Percentiles rank a stretch among this genome's conserved stretches.
These are phyloP conservation scores for Morbakka virulenta DNA, from an alignment of 30 jellyfish, hydroid and myxozoan genomes.

Conservation along the genomic window DNA sequence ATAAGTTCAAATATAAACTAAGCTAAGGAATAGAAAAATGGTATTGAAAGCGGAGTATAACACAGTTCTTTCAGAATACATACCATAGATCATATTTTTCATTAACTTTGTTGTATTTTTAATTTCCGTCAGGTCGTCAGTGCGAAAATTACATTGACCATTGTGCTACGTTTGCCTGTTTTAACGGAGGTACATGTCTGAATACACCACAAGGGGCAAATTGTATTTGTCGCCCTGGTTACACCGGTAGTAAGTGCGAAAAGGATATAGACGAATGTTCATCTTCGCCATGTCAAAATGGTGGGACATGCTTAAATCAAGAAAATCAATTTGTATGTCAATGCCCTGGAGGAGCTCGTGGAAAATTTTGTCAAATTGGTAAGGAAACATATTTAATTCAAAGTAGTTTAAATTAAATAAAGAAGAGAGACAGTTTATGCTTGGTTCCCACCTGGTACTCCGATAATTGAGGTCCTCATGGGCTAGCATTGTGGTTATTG, in stretches of 20 bases:
- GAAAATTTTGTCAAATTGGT: constrained; percentile 60
- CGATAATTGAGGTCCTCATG: no score
- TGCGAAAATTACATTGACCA: constrained; percentile 45
- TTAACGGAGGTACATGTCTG: constrained; percentile 73
- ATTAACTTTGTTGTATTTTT: no score
- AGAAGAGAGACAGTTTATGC: no score
- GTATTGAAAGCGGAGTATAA: no score
- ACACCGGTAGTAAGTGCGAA: constrained; percentile 60
- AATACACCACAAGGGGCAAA: constrained; percentile 30
- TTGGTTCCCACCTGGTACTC: no score
- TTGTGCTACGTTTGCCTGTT: constrained; percentile 60
- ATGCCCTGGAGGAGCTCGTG: constrained; percentile 73
- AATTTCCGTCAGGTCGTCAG: constrained; percentile 55
- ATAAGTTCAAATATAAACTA: no score
- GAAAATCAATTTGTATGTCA: constrained; percentile 63
- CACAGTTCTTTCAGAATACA: no score
- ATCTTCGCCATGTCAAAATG: constrained; percentile 70
- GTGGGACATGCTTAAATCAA: constrained; percentile 68
- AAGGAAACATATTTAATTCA: neutral
- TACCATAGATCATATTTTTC: no score
- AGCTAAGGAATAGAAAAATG: no score
- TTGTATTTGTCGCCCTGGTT: constrained; percentile 70
- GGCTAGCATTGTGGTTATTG: neutral
- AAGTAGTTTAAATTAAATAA: no score
- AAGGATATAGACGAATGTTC: constrained; percentile 61